Base-by-base conservation (phyloP, 2,113 vertebrate genomes). In the Micronycteris hirsuta region DNA sequence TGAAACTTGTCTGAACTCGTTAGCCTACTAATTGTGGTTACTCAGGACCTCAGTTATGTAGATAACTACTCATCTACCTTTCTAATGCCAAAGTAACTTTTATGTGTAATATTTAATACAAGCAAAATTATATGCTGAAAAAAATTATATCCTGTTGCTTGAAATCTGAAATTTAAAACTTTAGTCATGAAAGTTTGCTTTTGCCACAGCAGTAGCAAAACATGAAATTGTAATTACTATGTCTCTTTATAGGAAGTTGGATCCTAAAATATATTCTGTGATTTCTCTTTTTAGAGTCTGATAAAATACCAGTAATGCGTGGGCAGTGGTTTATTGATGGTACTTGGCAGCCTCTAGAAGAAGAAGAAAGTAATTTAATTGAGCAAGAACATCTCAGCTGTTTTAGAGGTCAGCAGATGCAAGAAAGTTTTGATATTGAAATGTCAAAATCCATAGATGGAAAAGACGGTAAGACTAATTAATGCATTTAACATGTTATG, bases 271-370 rank as follows among this genome's bases (percentile, higher is more conserved):
- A 19, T 95, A 2, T 88, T 94, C 71, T 97, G 36, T 91, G 68
- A 89, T 97, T 93, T 96, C 14, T 85, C 67, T 86, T 97, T 97
- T 90, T 97, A 99, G 99, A 99, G 97, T 98, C 99, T 1, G 99
- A 99, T 96, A 98, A 99, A 96, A 99, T 99, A 97, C 99, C 99
- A 15, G 99, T 99, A 49, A 99, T 99, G 99, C 99, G 99, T 97
- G 99, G 99, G 2, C 99, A 99, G 97, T 99, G 99, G 99, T 99
- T 99, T 97, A 99, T 99, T 52, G 99, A 99, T 49, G 99, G 99
- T 20, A 99, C 99, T 0, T 99, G 99, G 99, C 99, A 99, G 16
- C 99, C 99, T 3, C 97, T 99, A 74, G 99, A 99, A 92, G 99
- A 99, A 96, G 99, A 99, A 33, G 99, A 99, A 98, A 99, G 99